Evolutionary conservation across 1,140 invertebrate genomes (phyloP), one percentile per base, ranked within the genome.

Genomic region (Pollicipes pollicipes): DNA sequence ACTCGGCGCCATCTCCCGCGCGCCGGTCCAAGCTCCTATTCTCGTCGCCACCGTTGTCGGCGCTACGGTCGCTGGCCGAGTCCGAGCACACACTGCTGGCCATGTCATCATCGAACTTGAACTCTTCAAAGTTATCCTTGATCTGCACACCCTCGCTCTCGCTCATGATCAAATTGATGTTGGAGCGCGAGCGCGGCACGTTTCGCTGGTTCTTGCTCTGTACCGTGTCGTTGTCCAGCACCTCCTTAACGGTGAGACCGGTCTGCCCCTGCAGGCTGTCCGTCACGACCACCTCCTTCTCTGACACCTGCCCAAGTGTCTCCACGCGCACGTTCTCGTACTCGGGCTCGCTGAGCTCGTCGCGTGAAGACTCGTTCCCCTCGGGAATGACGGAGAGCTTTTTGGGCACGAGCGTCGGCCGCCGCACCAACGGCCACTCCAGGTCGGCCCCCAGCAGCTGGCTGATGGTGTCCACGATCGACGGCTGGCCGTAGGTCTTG

Each of bases 41-140:
- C 45, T 58, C 45, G 45, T 58, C 45, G 45, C 24, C 24, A 21
- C 45, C 45, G 45, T 58, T 58, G 45, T 58, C 45, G 45, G 45
- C 45, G 45, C 45, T 58, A 21, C 45, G 45, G 13, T 58, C 45
- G 45, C 45, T 58, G 45, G 45, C 45, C 6, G 45, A 17, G 13
- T 58, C 45, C 45, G 45, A 58, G 17, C 45, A 58, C 10, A 58
- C 45, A 21, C 45, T 58, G 21, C 45, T 58, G 13, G n/a, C 64
- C 64, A 66, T 66, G n/a, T 66, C 64, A n/a, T 66, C 64, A 28
- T 66, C 64, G 27, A 66, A 29, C 27, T 29, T 27, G 64, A 66
- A 66, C 28, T 66, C 64, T 24, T 66, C 64, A 24, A 66, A 66
- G 28, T 66, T 66, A 24, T 66, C 64, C 27, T 29, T 66, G 28